These are phyloP conservation scores for Aegypius monachus DNA, from an alignment of 2,113 vertebrate species.

Conservation along the genomic window DNA sequence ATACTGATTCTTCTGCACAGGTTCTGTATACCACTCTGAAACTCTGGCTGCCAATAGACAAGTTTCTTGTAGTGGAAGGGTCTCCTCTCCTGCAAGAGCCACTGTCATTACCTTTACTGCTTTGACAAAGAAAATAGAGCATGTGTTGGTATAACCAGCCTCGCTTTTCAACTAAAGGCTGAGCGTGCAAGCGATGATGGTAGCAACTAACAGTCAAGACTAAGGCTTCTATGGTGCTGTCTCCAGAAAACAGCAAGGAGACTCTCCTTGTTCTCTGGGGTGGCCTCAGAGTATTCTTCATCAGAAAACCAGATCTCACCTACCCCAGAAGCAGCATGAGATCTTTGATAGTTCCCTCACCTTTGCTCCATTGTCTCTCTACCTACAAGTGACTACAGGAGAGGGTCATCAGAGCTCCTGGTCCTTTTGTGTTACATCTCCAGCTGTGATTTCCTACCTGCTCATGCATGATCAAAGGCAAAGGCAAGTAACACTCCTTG, in stretches of 20 bases:
- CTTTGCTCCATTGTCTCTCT: background rate
- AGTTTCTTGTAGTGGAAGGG: background rate
- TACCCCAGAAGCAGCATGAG: background rate
- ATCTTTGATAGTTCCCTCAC: background rate
- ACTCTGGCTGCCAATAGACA: background rate
- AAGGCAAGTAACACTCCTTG: background rate
- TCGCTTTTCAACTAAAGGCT: background rate
- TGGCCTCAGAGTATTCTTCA: background rate
- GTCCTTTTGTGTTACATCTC: background rate
- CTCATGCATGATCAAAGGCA: background rate
- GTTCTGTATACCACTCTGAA: background rate
- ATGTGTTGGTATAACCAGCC: background rate
- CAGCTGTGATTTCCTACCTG: background rate
- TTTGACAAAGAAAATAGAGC: background rate
- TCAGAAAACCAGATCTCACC: background rate
- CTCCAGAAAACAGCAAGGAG: background rate
- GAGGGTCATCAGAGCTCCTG: background rate
- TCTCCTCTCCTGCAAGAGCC: background rate
- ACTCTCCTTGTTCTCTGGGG: background rate
- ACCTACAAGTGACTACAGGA: background rate
- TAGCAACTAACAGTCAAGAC: background rate
- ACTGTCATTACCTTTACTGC: background rate
- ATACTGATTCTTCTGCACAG: background rate
- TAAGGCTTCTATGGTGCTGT: background rate
- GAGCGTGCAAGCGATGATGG: rapidly evolving